A percentile compares a stretch with the other conserved stretches of the same genome.
These are phyloP conservation scores for Mesocricetus auratus DNA, from an alignment of 2,113 vertebrate genomes.

Conservation along the genomic window DNA sequence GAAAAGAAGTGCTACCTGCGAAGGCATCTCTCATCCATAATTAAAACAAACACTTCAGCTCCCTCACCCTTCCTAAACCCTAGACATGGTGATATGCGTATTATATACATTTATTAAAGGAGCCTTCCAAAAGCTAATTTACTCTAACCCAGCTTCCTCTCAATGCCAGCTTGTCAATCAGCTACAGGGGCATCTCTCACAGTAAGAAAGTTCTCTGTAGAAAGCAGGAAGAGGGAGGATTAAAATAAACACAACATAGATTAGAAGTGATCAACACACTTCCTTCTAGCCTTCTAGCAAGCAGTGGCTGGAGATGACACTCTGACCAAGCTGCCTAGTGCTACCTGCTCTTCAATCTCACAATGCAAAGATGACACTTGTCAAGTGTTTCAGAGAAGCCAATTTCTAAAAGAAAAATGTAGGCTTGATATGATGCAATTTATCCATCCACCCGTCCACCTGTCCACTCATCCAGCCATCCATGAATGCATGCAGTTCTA, in stretches of 20 bases:
- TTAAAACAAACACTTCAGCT: neutral
- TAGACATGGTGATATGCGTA: neutral
- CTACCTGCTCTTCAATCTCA: neutral
- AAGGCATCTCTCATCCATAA: neutral
- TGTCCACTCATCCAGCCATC: neutral
- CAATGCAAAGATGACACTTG: neutral
- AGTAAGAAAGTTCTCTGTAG: neutral
- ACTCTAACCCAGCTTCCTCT: neutral
- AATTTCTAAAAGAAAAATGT: neutral
- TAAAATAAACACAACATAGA: neutral
- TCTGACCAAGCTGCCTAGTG: neutral
- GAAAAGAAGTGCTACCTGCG: neutral
- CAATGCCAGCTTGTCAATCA: neutral
- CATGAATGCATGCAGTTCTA: neutral
- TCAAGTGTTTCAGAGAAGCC: conserved; percentile 17
- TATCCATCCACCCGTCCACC: no score
- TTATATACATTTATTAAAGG: neutral
- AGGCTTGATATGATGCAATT: neutral
- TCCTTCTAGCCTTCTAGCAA: neutral
- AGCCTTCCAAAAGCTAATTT: neutral
- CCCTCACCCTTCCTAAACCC: neutral
- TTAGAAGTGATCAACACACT: neutral
- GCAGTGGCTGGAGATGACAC: neutral
- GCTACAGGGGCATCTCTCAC: neutral
- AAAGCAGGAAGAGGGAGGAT: neutral